phyloP scores from a whole-genome alignment of 2,888 invertebrate genomes.

The Luperina nickerlii region DNA sequence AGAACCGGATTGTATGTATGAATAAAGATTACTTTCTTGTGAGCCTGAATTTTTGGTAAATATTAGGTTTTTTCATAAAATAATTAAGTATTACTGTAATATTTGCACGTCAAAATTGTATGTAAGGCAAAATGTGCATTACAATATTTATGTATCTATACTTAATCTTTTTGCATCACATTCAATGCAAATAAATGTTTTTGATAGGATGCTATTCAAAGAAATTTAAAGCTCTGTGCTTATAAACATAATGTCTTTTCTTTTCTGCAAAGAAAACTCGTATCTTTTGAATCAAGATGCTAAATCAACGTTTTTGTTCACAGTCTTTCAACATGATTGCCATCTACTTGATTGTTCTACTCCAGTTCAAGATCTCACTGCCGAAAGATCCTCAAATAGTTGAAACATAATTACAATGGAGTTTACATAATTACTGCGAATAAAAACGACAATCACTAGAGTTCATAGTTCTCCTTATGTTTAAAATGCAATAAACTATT shows the following conservation, averaged over 20 bases:
- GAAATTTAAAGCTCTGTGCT: not conserved
- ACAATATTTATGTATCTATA: not conserved
- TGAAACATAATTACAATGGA: slow-evolving; percentile 25
- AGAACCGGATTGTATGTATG: not conserved
- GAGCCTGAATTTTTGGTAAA: not conserved
- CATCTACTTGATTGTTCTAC: slow-evolving; percentile 91
- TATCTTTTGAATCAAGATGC: not conserved
- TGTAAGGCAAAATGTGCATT: not conserved
- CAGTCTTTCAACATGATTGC: slow-evolving; percentile 92
- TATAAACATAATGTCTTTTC: not conserved
- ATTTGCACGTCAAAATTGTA: too few species aligned
- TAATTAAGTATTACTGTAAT: not conserved
- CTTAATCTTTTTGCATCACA: not conserved
- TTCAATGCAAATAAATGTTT: not conserved
- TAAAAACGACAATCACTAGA: not conserved
- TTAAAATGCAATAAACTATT: not conserved
- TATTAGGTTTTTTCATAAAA: not conserved
- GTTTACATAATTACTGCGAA: not conserved
- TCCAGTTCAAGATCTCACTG: slow-evolving; percentile 92
- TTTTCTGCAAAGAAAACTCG: not conserved
- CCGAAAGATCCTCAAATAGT: slow-evolving; percentile 79
- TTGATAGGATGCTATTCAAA: not conserved
- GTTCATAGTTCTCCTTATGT: too few species aligned
- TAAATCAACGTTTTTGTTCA: slow-evolving; percentile 61
- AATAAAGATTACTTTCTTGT: not conserved